A percentile compares a stretch with the other conserved stretches of the same genome.
Conservation (phyloP, 2,888 invertebrate species). For the Thereva nobilitata region DNA sequence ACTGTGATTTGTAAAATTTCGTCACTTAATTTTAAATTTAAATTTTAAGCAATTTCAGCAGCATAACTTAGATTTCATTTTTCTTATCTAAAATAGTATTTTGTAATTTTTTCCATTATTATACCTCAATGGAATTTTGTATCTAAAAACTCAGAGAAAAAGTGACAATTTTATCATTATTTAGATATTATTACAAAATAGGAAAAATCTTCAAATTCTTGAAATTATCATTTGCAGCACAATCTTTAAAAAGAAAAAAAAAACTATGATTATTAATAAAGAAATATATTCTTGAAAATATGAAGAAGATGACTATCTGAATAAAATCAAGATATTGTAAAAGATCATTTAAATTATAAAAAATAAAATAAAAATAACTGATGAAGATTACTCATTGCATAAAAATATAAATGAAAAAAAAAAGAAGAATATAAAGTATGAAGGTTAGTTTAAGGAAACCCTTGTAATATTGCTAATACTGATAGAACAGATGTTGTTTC, state of each 20-base stretch:
- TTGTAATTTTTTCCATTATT: no score
- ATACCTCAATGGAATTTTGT: no score
- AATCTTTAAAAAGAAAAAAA: neutral
- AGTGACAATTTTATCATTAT: no score
- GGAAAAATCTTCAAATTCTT: neutral
- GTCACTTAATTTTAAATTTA: no score
- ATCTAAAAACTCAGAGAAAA: no score
- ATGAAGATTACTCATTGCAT: no score
- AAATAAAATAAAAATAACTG: no score
- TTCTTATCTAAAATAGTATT: no score
- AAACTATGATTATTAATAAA: constrained; percentile 9
- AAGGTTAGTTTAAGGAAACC: constrained; percentile 3
- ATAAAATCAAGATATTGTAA: neutral
- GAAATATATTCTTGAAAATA: constrained; percentile 9
- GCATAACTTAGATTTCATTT: no score
- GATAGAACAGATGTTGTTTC: constrained; percentile 16
- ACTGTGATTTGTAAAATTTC: no score
- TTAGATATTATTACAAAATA: constrained; percentile 7
- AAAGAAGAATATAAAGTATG: neutral
- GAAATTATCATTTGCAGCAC: constrained; percentile 24
- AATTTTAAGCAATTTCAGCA: no score
- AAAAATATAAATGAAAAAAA: neutral
- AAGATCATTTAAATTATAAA: no score
- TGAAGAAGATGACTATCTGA: neutral
- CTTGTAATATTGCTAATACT: constrained; percentile 3